A percentile compares a stretch with the other conserved stretches of the same genome.
Evolutionary conservation across 2,113 vertebrate species (phyloP).

Genomic region (Pelecanus crispus): DNA sequence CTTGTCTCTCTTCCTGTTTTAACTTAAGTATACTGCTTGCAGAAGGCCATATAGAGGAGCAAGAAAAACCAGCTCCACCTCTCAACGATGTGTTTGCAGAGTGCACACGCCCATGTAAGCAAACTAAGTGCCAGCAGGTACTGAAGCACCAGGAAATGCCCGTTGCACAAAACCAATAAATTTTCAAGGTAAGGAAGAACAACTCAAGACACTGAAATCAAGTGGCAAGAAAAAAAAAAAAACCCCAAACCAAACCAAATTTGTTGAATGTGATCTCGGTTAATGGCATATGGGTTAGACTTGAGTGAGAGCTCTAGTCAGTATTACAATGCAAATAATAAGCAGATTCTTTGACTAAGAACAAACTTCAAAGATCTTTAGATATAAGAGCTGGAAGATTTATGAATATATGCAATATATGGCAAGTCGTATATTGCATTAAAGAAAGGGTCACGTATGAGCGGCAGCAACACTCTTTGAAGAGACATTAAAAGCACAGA

Average conservation of each 20-base stretch:
- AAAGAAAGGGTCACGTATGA: neutral
- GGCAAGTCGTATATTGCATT: neutral
- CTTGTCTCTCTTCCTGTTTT: neutral
- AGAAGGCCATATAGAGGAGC: slow-evolving; percentile 24
- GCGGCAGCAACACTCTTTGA: neutral
- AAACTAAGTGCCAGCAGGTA: slow-evolving; percentile 20
- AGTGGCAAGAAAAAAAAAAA: neutral
- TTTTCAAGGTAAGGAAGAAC: neutral
- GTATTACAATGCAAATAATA: neutral
- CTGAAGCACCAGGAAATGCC: slow-evolving; percentile 13
- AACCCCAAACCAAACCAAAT: neutral
- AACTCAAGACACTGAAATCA: neutral
- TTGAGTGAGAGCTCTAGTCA: neutral
- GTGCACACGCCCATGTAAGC: slow-evolving; percentile 51
- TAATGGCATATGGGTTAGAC: neutral
- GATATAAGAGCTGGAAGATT: neutral
- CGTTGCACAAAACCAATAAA: neutral
- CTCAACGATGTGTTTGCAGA: slow-evolving; percentile 56
- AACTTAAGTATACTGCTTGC: neutral
- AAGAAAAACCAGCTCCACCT: slow-evolving; percentile 69
- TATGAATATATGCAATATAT: too few species aligned
- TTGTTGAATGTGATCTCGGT: fast-evolving
- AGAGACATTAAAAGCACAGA: neutral
- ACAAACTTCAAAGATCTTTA: neutral
- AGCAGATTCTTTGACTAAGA: neutral